Evolutionary conservation across 1,140 invertebrate species (phyloP).

Genomic region (Drosophila paulistorum): DNA sequence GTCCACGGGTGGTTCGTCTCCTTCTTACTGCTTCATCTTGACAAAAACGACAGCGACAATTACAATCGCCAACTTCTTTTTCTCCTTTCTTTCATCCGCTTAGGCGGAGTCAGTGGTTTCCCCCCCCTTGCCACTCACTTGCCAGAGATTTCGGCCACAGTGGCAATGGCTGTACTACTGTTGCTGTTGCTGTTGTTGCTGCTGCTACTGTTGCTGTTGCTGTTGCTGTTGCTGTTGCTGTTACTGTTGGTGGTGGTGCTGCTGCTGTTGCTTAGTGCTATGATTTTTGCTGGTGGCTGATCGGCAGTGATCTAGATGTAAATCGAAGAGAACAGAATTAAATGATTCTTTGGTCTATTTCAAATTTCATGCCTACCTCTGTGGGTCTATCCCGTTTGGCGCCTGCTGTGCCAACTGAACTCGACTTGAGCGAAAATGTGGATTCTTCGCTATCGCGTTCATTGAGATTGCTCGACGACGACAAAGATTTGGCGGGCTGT

Average conservation of each 20-base stretch:
- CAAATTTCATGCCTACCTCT: constrained; percentile 27
- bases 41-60: neutral
- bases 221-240: constrained; percentile 28
- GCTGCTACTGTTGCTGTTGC: constrained; percentile 36
- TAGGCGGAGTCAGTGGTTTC: constrained; percentile 10
- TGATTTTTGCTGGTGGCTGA: constrained; percentile 60
- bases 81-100: neutral
- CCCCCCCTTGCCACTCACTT: constrained; percentile 33
- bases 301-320: constrained; percentile 41
- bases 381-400: constrained; percentile 52
- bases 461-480: constrained; percentile 43
- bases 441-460: constrained; percentile 44
- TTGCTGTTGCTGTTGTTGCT: constrained; percentile 23
- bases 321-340: neutral
- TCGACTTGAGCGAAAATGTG: constrained; percentile 31
- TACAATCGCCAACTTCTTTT: neutral
- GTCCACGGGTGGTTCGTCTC: neutral
- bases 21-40: neutral
- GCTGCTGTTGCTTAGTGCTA: constrained; percentile 41
- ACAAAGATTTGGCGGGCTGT: constrained; percentile 29
- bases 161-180: constrained; percentile 25
- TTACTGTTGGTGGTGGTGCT: constrained; percentile 43
- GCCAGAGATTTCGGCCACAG: constrained; percentile 30
- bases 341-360: no score
- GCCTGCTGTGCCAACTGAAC: neutral